Evolutionary conservation across 2,113 vertebrate genomes (phyloP), one percentile per base, ranked within the genome.

Genomic region (Zosterops pallidus): DNA sequence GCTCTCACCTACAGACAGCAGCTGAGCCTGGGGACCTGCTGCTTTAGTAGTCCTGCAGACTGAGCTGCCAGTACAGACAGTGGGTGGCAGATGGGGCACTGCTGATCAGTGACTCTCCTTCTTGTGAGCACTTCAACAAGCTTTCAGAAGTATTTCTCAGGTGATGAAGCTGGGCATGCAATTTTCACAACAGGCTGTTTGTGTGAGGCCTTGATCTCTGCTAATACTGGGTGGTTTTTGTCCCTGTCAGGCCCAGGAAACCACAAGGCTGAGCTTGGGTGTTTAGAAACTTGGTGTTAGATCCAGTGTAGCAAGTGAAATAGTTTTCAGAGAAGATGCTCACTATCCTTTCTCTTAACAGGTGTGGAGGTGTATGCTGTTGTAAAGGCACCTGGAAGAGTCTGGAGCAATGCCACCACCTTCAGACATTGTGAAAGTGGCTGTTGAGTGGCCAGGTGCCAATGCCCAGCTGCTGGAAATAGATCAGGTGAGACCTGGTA

Each of bases 391-490:
- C 8, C 25, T 33, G 57, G 5, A 69, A 22, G 31, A 91, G 68
- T 52, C 67, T 56, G 88, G 81, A 86, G 95, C 91, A 39, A 99
- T 99, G 99, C 99, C 99, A 11, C 99, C 99, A 12, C 99, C 99
- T 8, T 98, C 98, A 12, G 99, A 99, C 97, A 99, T 99, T 4
- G 99, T 99, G 93, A 99, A 99, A 97, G 99, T 99, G 96, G 99
- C 99, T 60, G 99, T 99, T 28, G 99, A 99, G 89, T 99, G 99
- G 99, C 99, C 99, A 3, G 99, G 99, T 80, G 99, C 99, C 77
- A 99, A 99, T 29, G 99, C 99, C 78, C 99, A 99, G 94, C 98
- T 99, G 70, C 99, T 99, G 53, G 99, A 99, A 91, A 99, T 99
- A 76, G 99, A 99, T 97, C 99, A 99, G 99, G 99, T 99, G 80